Evolutionary conservation across 2,797 vertebrate species (phyloP), one percentile per base, ranked within the genome.

Genomic region (Sebastiscus albofasciatus): DNA sequence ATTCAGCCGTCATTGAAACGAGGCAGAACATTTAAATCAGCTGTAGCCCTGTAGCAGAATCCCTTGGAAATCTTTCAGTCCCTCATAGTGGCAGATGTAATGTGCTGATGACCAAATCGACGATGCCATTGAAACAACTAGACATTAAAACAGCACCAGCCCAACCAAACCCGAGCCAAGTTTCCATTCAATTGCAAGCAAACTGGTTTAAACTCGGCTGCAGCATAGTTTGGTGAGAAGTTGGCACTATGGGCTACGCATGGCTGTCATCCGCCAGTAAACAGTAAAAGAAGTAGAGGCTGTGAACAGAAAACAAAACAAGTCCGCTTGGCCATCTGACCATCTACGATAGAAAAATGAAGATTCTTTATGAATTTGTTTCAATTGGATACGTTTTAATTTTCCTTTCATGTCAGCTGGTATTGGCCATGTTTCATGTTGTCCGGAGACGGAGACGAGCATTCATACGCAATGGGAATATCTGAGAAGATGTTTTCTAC

Each of bases 41-140:
- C 68, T 66, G 69, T 9, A 20, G 8, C 20, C 20, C 20, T 18
- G 16, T 49, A 20, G 8, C 46, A 20, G 12, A 56, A 72, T 77
- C 4, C 16, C 13, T 42, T 52, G 34, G 61, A 73, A 68, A 78
- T 33, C 26, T 60, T 29, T 56, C 70, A 22, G 39, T 75, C 67
- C 29, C 54, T 49, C 39, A 22, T 13, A 61, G 77, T 18, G 27
- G 24, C 60, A 74, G 64, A 75, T 71, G 80, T 33, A 70, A 79
- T 33, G 76, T 80, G 69, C 82, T 84, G 79, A 83, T 88, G 78
- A 83, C 20, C 49, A 27, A 62, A 72, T 14, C 64, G 67, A 61
- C 80, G 75, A 75, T 83, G 61, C 29, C 70, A 80, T 13, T 79
- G 55, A 73, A 89, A 88, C 84, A 91, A 80, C 76, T 81, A 36